These are phyloP conservation scores for Gryllus bimaculatus DNA, from an alignment of 1,140 invertebrate genomes.

Conservation along the genomic window DNA sequence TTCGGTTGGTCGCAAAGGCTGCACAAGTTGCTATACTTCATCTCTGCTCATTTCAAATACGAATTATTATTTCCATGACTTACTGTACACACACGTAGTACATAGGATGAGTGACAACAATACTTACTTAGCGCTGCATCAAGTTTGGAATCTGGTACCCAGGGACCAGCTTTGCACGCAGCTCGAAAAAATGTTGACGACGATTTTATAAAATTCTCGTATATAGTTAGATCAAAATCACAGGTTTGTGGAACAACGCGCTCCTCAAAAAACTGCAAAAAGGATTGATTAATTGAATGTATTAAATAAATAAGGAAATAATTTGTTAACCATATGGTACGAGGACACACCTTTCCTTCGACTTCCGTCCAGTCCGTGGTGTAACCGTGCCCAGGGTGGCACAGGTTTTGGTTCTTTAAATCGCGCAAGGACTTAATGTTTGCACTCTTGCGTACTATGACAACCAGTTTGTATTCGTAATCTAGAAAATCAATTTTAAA, in stretches of 20 bases:
- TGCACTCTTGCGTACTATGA: not conserved
- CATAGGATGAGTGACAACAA: not conserved
- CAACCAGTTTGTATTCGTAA: constrained; percentile 11
- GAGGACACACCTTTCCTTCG: not conserved
- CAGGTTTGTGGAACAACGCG: constrained; percentile 55
- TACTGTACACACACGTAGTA: not conserved
- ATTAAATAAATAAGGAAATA: not conserved
- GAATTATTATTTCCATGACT: not conserved
- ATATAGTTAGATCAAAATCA: constrained; percentile 48
- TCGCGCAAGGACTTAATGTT: constrained; percentile 17
- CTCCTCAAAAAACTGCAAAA: constrained; percentile 58
- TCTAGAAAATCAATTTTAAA: not conserved
- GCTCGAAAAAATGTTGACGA: constrained; percentile 57
- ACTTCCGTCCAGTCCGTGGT: not conserved
- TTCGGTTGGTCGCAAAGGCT: constrained; percentile 50
- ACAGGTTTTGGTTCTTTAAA: constrained; percentile 20
- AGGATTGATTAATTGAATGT: constrained; percentile 25
- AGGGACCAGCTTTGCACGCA: constrained; percentile 71
- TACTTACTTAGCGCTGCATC: constrained; percentile 60
- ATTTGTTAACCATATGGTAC: not conserved
- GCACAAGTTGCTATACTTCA: constrained; percentile 59
- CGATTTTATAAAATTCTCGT: constrained; percentile 60
- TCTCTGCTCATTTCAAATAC: constrained; percentile 39
- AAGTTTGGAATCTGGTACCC: constrained; percentile 55
- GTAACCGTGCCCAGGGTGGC: not conserved